Evolutionary conservation across 2,113 vertebrate genomes (phyloP).

Genomic region (Empidonax alnorum): DNA sequence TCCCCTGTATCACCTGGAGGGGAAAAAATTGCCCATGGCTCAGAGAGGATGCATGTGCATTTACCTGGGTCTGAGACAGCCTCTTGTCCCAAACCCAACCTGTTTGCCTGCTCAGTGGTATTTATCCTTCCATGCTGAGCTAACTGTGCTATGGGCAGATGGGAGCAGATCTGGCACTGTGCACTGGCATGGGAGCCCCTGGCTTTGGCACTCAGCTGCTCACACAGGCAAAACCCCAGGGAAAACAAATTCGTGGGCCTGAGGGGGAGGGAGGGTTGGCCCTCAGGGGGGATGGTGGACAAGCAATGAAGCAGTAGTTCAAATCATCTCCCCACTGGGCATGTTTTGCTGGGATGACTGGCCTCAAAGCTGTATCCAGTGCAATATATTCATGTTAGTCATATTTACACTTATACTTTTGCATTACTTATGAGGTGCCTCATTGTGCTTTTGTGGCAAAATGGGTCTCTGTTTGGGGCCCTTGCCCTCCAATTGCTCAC

Average conservation of each 20-base stretch:
- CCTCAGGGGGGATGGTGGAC: background rate
- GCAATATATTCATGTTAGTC: background rate
- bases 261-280: background rate
- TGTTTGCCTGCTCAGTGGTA: background rate
- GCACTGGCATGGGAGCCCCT: rapidly evolving
- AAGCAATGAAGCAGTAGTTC: background rate
- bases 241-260: background rate
- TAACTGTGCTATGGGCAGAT: background rate
- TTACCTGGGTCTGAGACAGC: background rate
- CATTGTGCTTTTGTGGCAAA: background rate
- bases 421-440: background rate
- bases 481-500: background rate
- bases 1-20: background rate
- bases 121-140: background rate
- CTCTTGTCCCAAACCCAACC: background rate
- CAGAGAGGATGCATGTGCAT: background rate
- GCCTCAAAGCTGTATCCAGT: background rate
- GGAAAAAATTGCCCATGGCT: background rate
- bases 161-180: background rate
- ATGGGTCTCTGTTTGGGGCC: background rate
- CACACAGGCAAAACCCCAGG: rapidly evolving
- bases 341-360: background rate
- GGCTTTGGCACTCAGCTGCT: background rate
- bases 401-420: background rate
- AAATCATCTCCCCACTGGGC: background rate